These are phyloP conservation scores for Herminia tarsipennalis DNA, from an alignment of 2,888 invertebrate genomes.

Conservation along the genomic window DNA sequence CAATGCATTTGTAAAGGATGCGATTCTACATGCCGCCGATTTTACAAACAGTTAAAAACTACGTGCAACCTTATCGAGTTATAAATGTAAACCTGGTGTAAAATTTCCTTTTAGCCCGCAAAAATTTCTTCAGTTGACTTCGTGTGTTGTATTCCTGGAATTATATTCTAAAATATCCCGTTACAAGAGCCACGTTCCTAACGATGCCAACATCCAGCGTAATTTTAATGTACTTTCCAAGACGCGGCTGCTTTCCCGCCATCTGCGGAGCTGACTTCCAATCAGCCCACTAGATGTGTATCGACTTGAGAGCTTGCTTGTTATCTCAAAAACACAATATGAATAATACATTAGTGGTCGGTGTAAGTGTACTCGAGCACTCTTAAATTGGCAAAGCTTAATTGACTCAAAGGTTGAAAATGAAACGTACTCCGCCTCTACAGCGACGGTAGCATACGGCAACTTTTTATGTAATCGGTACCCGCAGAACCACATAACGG, in stretches of 20 bases:
- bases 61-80: too few species aligned
- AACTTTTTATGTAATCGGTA: conserved; percentile 65
- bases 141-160: conserved; percentile 10
- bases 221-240: conserved; percentile 69
- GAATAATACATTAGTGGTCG: conserved; percentile 83
- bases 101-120: not conserved
- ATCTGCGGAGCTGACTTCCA: conserved; percentile 64
- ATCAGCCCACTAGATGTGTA: conserved; percentile 83
- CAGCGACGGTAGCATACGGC: conserved; percentile 41
- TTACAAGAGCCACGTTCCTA: conserved; percentile 29
- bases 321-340: conserved; percentile 85
- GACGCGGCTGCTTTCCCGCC: conserved; percentile 55
- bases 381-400: conserved; percentile 83
- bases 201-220: conserved; percentile 51
- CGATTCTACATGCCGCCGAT: too few species aligned
- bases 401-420: conserved; percentile 83
- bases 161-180: conserved; percentile 20
- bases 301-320: conserved; percentile 81
- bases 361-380: conserved; percentile 67
- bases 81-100: too few species aligned
- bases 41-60: too few species aligned
- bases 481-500: conserved; percentile 57
- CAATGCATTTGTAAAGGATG: too few species aligned
- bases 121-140: too few species aligned
- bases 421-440: conserved; percentile 62